These are phyloP conservation scores for Metridium senile DNA, from an alignment of 92 coral and sea anemone species.

Conservation along the genomic window DNA sequence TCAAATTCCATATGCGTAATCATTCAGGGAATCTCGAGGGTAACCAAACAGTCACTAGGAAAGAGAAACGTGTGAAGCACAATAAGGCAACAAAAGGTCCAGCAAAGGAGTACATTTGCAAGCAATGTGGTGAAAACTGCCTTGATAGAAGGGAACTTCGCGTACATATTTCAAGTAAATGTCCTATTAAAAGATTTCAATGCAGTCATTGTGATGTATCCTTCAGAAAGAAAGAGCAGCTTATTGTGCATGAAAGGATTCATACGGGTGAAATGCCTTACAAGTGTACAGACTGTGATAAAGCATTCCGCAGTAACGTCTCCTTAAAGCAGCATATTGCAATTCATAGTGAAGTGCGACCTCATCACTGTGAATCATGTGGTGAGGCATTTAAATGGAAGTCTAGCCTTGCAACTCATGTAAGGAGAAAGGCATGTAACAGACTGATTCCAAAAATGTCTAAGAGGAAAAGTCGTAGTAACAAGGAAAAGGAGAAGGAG, in stretches of 20 bases:
- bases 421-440: slow-evolving; percentile 3
- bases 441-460: neutral
- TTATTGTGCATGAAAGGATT: slow-evolving; percentile 10
- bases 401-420: slow-evolving; percentile 17
- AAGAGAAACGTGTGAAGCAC: slow-evolving; percentile 3
- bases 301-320: slow-evolving; percentile 15
- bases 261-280: slow-evolving; percentile 28
- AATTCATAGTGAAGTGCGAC: slow-evolving; percentile 10
- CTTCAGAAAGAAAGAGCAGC: slow-evolving; percentile 22
- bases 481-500: neutral
- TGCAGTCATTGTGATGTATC: slow-evolving; percentile 21
- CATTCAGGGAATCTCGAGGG: slow-evolving; percentile 8
- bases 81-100: neutral
- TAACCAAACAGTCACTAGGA: slow-evolving; percentile 11
- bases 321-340: slow-evolving; percentile 10
- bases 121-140: slow-evolving; percentile 7
- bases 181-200: slow-evolving; percentile 8
- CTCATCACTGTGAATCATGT: slow-evolving; percentile 7
- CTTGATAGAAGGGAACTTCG: neutral
- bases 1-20: slow-evolving; percentile 10
- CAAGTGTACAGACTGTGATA: slow-evolving; percentile 17
- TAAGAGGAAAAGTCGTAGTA: neutral
- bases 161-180: neutral
- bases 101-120: neutral
- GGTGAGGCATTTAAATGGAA: slow-evolving; percentile 22